Evolutionary conservation across 2,797 vertebrate species (phyloP), one percentile per base, ranked within the genome.

Genomic region (Heliangelus exortis): DNA sequence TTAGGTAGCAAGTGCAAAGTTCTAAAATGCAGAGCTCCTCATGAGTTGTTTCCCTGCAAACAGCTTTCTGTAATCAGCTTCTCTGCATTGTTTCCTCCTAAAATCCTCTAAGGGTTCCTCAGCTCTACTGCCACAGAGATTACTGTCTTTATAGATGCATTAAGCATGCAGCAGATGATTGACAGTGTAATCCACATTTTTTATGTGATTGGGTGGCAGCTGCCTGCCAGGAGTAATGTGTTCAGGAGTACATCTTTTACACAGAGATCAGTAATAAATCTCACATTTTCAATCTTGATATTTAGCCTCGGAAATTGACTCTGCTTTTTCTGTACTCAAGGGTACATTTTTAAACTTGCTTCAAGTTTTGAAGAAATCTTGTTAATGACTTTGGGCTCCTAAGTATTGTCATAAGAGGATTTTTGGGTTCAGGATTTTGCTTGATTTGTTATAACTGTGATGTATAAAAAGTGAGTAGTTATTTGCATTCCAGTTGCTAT

Each of bases 271-370:
- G 53, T 72, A 62, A 89, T 87, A 94, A 92, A 95, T 87, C 69
- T 92, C 69, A 65, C 50, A 47, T 77, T 85, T 95, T 95, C 77
- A 74, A 1, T 88, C 81, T 48, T 85, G 87, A 54, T 95, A 76
- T 87, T 96, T 96, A 91, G 75, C 68, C 25, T 89, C 63, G 50
- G 45, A 95, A 93, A 93, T 81, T 92, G 45, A 76, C 59, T 83
- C 47, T 81, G 33, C 16, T 71, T 87, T 77, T 85, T 91, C 68
- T 83, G 16, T 84, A 88, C 87, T 78, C 78, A 87, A 73, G 68
- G 41, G 75, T 79, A 66, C 10, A 15, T 72, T 88, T 89, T 84
- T 55, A 90, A 92, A 93, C 10, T 78, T 82, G 23, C 23, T 85
- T 90, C 20, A 67, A 36, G 20, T 94, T 95, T 91, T 79, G 31